Base-by-base conservation (phyloP, 2,888 invertebrate genomes). In the Gymnoscelis rufifasciata region DNA sequence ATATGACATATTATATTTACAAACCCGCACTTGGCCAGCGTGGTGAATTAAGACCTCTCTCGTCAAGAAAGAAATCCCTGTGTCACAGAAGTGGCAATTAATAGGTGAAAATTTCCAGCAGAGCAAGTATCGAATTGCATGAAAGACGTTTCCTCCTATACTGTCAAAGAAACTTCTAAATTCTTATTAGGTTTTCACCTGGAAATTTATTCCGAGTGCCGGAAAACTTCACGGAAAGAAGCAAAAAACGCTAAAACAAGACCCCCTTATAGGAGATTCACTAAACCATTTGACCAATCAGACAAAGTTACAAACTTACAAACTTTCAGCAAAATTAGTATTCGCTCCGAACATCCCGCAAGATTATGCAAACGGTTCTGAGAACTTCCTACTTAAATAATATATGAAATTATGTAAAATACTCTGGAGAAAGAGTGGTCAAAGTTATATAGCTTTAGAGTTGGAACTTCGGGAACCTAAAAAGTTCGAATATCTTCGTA, bases 341-440 rank as follows among this genome's bases (percentile, higher is more conserved):
- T 57, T 53, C 57, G 36, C 37, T 33, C 33, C 40, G 54, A 52
- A 56, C 44, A 62, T 49, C 47, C 54, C 54, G 56, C 37, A 48
- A 56, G 64, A 71, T 74, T 72, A 74, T 73, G 72, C 60, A 68
- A 71, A 72, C 56, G 46, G 54, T 46, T 39, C 45, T 45, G 49
- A 68, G 49, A 68, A 71, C 59, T 72, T 70, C 54, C 59, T 62
- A 71, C 68, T 71, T 74, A 70, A 71, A 72, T 69, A 72, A 72
- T 72, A 71, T 72, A 71, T 72, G 71, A 67, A 74, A 70, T 74
- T 73, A 73, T 73, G 70, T 64, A 68, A 70, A 73, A 66, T 61
- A 55, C 54, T 48, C 51, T 6, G 52, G 48, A 56, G 57, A 59
- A 59, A 53, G 54, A 54, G 54, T 59, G 60, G 60, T 43, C 44